Evolutionary conservation across 2,113 vertebrate genomes (phyloP).

Genomic region (Muntiacus muntjak): DNA sequence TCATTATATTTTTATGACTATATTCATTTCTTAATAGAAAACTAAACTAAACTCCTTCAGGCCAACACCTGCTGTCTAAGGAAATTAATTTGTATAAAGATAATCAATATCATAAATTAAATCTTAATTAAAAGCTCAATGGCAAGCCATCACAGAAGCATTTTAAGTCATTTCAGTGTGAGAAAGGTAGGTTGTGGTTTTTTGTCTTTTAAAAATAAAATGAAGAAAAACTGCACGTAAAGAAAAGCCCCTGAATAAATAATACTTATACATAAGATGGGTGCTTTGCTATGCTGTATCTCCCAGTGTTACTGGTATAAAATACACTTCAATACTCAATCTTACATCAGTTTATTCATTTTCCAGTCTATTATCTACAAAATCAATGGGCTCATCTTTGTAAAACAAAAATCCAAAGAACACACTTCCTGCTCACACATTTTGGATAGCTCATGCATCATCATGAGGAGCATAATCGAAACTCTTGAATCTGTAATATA

Average conservation of each 20-base stretch:
- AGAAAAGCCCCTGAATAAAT: not conserved
- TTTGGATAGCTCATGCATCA: not conserved
- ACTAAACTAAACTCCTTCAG: slow-evolving; percentile 71
- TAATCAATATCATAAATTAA: slow-evolving; percentile 72
- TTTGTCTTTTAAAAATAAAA: not conserved
- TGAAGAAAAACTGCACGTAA: not conserved
- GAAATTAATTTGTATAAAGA: slow-evolving; percentile 73
- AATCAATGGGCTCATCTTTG: not conserved
- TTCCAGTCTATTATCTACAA: not conserved
- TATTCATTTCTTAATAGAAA: slow-evolving; percentile 60
- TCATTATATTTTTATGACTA: slow-evolving; percentile 77
- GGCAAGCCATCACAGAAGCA: not conserved
- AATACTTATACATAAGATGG: no score
- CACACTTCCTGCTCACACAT: not conserved
- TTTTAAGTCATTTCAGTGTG: slow-evolving; percentile 1
- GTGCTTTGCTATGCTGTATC: not conserved
- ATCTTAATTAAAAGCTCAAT: slow-evolving; percentile 54
- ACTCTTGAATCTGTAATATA: not conserved
- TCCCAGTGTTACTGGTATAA: not conserved
- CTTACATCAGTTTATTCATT: not conserved
- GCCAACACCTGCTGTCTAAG: slow-evolving; percentile 70
- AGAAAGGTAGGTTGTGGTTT: not conserved
- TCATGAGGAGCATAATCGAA: not conserved
- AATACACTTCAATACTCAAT: not conserved
- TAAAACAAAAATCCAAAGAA: not conserved